Percentiles rank a stretch among this genome's conserved stretches.
Evolutionary conservation across 2,888 invertebrate species (phyloP).

Genomic region (Erebia palarica): DNA sequence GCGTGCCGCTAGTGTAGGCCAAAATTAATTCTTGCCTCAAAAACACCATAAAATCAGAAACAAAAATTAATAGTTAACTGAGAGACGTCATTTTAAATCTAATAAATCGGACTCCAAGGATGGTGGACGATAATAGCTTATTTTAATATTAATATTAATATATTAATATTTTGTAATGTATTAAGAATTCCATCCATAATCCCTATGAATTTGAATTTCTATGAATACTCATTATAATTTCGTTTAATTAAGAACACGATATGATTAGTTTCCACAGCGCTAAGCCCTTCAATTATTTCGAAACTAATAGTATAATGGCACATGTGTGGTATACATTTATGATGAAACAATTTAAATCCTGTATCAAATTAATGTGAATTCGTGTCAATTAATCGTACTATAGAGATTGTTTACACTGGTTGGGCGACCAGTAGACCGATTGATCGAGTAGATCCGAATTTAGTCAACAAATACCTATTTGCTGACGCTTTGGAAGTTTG

Average conservation of each 20-base stretch:
- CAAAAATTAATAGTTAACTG: too few relatives aligned
- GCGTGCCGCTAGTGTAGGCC: too few relatives aligned
- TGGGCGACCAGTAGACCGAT: conserved; percentile 32
- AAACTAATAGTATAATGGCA: conserved; percentile 17
- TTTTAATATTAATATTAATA: too few relatives aligned
- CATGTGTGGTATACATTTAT: conserved; percentile 9
- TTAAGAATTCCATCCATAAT: too few relatives aligned
- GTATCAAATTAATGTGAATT: conserved; percentile 36
- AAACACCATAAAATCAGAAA: too few relatives aligned
- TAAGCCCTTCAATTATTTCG: conserved; percentile 26
- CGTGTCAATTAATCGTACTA: conserved; percentile 36
- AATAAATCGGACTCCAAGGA: too few relatives aligned
- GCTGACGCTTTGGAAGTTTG: conserved; percentile 67
- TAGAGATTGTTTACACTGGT: conserved; percentile 25
- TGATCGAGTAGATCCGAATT: conserved; percentile 49
- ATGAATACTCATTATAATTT: too few relatives aligned
- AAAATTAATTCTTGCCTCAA: too few relatives aligned
- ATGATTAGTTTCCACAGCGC: conserved; percentile 27
- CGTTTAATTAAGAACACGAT: background rate
- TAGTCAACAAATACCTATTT: conserved; percentile 68
- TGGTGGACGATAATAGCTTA: too few relatives aligned
- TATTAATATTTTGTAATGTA: too few relatives aligned
- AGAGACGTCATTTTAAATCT: too few relatives aligned
- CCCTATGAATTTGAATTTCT: too few relatives aligned
- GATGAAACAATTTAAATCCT: conserved; percentile 32